phyloP scores from a whole-genome alignment of 2,113 vertebrate species.

The Percina caprodes region DNA sequence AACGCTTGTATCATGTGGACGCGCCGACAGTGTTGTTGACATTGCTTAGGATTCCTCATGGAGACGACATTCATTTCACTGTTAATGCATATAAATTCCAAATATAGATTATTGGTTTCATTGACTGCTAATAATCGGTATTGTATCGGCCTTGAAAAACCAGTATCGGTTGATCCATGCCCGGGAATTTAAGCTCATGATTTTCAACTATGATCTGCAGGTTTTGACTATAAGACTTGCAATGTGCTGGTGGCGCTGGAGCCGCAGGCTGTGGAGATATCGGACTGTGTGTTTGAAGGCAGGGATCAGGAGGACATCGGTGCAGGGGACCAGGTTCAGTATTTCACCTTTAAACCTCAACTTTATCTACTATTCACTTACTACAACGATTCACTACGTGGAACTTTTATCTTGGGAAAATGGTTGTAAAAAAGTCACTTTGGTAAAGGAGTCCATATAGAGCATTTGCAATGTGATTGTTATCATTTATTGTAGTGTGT shows the following conservation, averaged over 20 bases:
- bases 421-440: background rate
- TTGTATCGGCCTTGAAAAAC: too few relatives aligned
- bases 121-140: too few relatives aligned
- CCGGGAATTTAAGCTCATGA: background rate
- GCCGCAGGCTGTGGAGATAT: constrained; percentile 80
- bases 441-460: background rate
- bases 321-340: constrained; percentile 83
- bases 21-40: too few relatives aligned
- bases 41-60: too few relatives aligned
- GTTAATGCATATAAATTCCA: too few relatives aligned
- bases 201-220: constrained; percentile 51
- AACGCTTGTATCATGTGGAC: too few relatives aligned
- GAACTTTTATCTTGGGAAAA: background rate
- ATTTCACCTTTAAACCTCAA: background rate
- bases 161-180: too few relatives aligned
- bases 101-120: too few relatives aligned
- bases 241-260: constrained; percentile 83
- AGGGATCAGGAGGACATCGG: constrained; percentile 81
- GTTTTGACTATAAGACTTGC: constrained; percentile 86
- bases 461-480: background rate
- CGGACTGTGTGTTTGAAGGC: constrained; percentile 82
- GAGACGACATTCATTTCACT: too few relatives aligned
- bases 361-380: too few relatives aligned
- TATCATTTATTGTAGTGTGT: background rate
- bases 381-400: background rate